phyloP scores from a whole-genome alignment of 2,797 vertebrate genomes.

The Carduelis carduelis region DNA sequence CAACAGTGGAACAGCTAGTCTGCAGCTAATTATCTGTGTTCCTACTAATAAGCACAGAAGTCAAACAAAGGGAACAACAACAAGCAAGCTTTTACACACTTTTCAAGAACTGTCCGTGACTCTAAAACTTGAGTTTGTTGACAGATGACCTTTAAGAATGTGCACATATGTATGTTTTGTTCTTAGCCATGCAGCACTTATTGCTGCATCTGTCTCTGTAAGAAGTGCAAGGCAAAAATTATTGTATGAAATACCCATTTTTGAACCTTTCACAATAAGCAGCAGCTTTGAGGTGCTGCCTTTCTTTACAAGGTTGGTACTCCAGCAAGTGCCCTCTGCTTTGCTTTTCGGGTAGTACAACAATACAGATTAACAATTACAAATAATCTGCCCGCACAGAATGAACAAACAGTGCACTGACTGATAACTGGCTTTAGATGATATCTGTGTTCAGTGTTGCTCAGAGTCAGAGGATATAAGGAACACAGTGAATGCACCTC shows the following conservation, averaged over 20 bases:
- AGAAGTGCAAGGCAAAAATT: background rate
- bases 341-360: background rate
- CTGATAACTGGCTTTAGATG: background rate
- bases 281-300: background rate
- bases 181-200: background rate
- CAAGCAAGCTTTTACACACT: background rate
- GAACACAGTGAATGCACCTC: background rate
- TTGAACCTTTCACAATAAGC: background rate
- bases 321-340: background rate
- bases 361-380: constrained; percentile 6
- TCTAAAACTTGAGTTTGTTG: background rate
- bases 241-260: background rate
- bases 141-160: background rate
- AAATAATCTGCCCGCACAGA: background rate
- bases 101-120: background rate
- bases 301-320: background rate
- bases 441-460: background rate
- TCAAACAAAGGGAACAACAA: background rate
- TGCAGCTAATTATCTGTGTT: constrained; percentile 18
- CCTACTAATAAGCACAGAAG: background rate
- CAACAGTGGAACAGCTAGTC: background rate
- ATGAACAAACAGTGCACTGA: background rate
- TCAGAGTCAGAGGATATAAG: background rate
- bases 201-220: background rate
- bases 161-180: background rate